Evolutionary conservation across 2,888 invertebrate species (phyloP), one percentile per base, ranked within the genome.

Genomic region (Hedychridium roseum): DNA sequence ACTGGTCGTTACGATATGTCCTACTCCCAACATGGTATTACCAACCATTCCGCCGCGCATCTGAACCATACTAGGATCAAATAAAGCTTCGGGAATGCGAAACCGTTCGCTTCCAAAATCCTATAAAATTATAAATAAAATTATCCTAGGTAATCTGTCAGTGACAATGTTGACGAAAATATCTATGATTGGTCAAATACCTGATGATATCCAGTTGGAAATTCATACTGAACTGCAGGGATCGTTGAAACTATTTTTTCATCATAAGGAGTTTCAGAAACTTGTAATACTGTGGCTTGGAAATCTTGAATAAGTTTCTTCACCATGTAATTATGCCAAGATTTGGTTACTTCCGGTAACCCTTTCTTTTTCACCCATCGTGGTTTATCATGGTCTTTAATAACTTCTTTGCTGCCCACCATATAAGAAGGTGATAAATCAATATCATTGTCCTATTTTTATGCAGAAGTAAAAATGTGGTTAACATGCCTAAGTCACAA

Each of bases 241-340:
- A 95, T 90, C 32, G 88, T 87, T 0, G 90, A 87, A 0, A 91
- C 93, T 3, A 88, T 85, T 53, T 94, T 87, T 74, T 96, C 93
- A 64, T 98, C 97, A 74, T 90, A 97, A 0, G 93, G 91, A 30
- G 88, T 85, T 79, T 99, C 98, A 9, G 93, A 89, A 9, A 98
- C 90, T 81, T 92, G 91, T 41, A 92, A 79, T 41, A 87, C 85
- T 36, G 86, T 84, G 47, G 84, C 84, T 71, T 85, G 85, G 59
- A 85, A 86, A 78, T 90, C 90, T 71, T 92, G 92, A 42, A 91
- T 85, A 60, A 92, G 86, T 31, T 86, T 83, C 65, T 94, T 96
- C 1, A 91, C 86, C 97, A 97, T 97, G 76, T 95, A 97, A 73
- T 94, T 92, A 71, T 96, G 94, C 92, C 97, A 99, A 0, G 95